Percentiles rank a stretch among this genome's conserved stretches.
Evolutionary conservation across 2,113 vertebrate genomes (phyloP).

Genomic region (Australoheros scitulus): DNA sequence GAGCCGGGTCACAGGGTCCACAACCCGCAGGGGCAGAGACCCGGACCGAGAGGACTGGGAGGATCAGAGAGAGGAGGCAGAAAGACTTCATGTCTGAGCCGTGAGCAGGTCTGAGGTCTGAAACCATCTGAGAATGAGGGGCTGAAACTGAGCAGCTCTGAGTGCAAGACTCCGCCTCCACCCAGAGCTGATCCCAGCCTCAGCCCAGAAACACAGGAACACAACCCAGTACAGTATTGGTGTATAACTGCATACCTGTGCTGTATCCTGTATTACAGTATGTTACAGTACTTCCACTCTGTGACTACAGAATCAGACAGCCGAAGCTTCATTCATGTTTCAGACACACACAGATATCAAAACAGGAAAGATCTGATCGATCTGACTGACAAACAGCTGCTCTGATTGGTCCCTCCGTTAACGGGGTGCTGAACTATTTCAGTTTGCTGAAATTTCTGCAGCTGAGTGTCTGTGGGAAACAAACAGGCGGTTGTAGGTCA

Average conservation of each 20-base stretch:
- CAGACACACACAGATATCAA: background rate
- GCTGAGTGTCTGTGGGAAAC: background rate
- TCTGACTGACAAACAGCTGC: background rate
- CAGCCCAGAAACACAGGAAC: background rate
- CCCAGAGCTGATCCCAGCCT: background rate
- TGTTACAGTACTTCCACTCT: background rate
- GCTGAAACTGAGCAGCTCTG: background rate
- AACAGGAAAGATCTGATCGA: background rate
- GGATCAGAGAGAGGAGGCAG: background rate
- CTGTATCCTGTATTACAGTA: background rate
- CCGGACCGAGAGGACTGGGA: slow-evolving; percentile 3
- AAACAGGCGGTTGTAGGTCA: slow-evolving; percentile 28
- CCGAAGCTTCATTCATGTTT: too few relatives aligned
- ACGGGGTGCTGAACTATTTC: background rate
- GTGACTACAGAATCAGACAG: background rate
- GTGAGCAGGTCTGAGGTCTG: background rate
- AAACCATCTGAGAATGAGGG: background rate
- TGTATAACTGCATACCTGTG: background rate
- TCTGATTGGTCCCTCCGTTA: background rate
- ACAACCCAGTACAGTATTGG: background rate
- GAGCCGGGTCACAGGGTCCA: slow-evolving; percentile 74
- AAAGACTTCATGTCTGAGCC: slow-evolving; percentile 49
- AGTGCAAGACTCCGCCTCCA: slow-evolving; percentile 32
- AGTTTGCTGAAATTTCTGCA: background rate
- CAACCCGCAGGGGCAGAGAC: slow-evolving; percentile 58